Conservation (phyloP, 2,888 invertebrate species). For the Aproaerema taeniolella region DNA sequence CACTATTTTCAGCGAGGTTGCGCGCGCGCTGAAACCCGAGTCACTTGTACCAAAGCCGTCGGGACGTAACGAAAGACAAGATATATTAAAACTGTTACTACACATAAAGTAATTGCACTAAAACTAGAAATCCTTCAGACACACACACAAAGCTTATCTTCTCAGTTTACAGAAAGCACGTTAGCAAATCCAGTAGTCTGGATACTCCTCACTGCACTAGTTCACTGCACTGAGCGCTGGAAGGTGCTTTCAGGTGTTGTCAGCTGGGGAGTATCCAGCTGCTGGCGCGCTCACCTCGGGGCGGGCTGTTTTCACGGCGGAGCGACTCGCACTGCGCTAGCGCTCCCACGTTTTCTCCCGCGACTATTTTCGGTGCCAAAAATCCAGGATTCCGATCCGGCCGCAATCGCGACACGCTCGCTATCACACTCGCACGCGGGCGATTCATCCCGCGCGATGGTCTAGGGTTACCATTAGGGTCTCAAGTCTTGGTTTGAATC, state of each 20-base stretch:
- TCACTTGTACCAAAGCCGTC: slow-evolving; percentile 44
- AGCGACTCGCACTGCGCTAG: slow-evolving; percentile 74
- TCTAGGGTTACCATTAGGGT: slow-evolving; percentile 8
- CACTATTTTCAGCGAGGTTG: slow-evolving; percentile 76
- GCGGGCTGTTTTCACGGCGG: slow-evolving; percentile 76
- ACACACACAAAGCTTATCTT: slow-evolving; percentile 20
- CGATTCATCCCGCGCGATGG: slow-evolving; percentile 7
- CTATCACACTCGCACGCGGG: slow-evolving; percentile 51
- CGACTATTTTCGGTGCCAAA: slow-evolving; percentile 76
- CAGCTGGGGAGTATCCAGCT: slow-evolving; percentile 46
- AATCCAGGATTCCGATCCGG: slow-evolving; percentile 69
- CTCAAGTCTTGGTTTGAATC: slow-evolving; percentile 26
- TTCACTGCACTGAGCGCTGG: slow-evolving; percentile 18
- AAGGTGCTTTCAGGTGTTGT: slow-evolving; percentile 7
- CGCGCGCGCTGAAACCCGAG: slow-evolving; percentile 68
- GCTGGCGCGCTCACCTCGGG: slow-evolving; percentile 59
- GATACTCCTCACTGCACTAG: slow-evolving; percentile 48
- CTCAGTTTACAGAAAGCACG: slow-evolving; percentile 2
- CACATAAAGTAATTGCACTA: neutral
- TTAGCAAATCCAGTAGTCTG: slow-evolving; percentile 32
- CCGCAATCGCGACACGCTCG: slow-evolving; percentile 44
- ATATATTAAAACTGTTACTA: slow-evolving; percentile 7
- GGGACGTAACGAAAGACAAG: slow-evolving; percentile 19
- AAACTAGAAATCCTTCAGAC: neutral
- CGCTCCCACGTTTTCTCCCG: slow-evolving; percentile 55